These are phyloP conservation scores for Thalassophryne amazonica DNA, from an alignment of 2,797 vertebrate genomes.

Conservation along the genomic window DNA sequence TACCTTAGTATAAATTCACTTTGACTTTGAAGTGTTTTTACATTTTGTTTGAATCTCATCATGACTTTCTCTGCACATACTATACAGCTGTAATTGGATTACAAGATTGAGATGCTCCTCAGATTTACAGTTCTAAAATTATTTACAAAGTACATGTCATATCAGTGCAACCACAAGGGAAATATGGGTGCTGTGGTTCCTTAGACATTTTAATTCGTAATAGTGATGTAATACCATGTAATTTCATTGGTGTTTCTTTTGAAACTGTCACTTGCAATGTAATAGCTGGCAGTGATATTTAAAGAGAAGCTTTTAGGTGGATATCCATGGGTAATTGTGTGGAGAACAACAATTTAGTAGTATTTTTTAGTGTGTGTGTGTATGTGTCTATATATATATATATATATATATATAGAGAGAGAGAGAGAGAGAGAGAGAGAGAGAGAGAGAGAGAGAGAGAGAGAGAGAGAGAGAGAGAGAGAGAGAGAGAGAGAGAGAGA, in stretches of 20 bases:
- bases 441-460: too few species aligned
- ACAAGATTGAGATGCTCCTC: not conserved
- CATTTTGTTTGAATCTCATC: too few species aligned
- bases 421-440: too few species aligned
- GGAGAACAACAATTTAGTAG: too few species aligned
- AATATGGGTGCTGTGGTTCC: not conserved
- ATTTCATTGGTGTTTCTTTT: not conserved
- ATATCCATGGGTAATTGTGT: too few species aligned
- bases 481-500: too few species aligned
- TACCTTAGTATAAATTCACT: slow-evolving; percentile 1
- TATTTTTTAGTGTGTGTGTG: too few species aligned
- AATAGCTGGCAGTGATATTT: not conserved
- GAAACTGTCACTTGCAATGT: not conserved
- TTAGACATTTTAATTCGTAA: slow-evolving; percentile 6
- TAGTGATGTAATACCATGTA: slow-evolving; percentile 15
- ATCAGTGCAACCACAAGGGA: not conserved
- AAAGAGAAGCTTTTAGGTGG: not conserved
- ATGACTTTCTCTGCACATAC: too few species aligned
- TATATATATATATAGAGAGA: too few species aligned
- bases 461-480: too few species aligned
- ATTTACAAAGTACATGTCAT: not conserved
- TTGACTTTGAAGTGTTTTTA: too few species aligned
- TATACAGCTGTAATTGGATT: not conserved
- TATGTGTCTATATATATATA: too few species aligned
- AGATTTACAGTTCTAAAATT: not conserved